Conservation (phyloP, 1,140 invertebrate species). For the Drosophila gunungcola region DNA sequence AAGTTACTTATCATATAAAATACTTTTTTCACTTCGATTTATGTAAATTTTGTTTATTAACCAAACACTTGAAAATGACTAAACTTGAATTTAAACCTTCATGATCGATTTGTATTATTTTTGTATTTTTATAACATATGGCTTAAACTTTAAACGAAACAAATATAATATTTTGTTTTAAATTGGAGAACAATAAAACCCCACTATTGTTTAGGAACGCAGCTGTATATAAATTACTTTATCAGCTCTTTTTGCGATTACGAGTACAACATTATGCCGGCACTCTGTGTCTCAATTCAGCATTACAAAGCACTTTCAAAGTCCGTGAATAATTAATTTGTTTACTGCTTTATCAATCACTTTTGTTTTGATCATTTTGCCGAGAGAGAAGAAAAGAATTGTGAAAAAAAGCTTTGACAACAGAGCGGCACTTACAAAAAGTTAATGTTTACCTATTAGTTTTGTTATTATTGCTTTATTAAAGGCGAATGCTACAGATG, state of each 20-base stretch:
- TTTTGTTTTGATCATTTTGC: slow-evolving; percentile 7
- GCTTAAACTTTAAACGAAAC: too few species aligned
- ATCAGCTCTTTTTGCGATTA: not conserved
- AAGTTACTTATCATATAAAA: too few species aligned
- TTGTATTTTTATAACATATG: too few species aligned
- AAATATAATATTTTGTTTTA: too few species aligned
- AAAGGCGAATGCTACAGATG: too few species aligned
- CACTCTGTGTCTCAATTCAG: not conserved
- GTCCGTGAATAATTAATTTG: not conserved
- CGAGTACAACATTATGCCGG: not conserved
- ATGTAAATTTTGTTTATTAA: too few species aligned
- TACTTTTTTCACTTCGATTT: too few species aligned
- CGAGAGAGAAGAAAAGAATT: not conserved
- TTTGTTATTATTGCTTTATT: not conserved
- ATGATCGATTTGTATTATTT: too few species aligned
- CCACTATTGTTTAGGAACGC: too few species aligned
- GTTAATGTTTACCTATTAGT: not conserved
- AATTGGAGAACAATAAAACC: too few species aligned
- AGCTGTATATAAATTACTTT: not conserved
- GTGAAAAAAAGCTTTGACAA: not conserved
- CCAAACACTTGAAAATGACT: too few species aligned
- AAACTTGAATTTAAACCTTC: too few species aligned
- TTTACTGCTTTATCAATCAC: slow-evolving; percentile 5
- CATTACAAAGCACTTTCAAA: not conserved
- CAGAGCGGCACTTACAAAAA: not conserved